These are phyloP conservation scores for Lymantria dispar DNA, from an alignment of 2,888 invertebrate genomes.

Conservation along the genomic window DNA sequence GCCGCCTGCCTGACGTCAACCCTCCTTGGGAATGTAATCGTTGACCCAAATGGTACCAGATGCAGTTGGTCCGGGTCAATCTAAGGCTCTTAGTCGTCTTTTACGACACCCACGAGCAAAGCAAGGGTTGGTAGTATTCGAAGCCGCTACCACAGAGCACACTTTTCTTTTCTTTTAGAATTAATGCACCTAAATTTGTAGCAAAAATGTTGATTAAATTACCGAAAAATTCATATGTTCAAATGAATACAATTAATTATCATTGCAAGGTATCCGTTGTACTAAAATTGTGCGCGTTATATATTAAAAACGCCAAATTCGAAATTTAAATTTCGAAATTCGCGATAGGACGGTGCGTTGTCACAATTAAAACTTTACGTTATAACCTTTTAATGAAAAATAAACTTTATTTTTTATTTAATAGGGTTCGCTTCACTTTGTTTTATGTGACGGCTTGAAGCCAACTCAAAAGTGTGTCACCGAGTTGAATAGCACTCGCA, in stretches of 20 bases:
- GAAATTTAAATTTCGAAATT: conserved; percentile 68
- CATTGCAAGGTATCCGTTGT: conserved; percentile 14
- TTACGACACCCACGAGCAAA: too few relatives aligned
- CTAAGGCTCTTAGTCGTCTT: too few relatives aligned
- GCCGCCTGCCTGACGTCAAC: too few relatives aligned
- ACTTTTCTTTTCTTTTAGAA: too few relatives aligned
- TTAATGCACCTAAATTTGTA: background rate
- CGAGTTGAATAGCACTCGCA: conserved; percentile 77
- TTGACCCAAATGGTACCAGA: too few relatives aligned
- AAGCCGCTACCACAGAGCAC: too few relatives aligned
- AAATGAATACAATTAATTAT: conserved; percentile 6
- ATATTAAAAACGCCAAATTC: conserved; percentile 63
- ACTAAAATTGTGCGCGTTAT: conserved; percentile 11
- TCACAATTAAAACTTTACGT: conserved; percentile 56
- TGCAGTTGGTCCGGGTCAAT: too few relatives aligned
- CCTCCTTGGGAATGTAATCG: too few relatives aligned
- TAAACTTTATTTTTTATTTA: conserved; percentile 13
- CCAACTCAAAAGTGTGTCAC: conserved; percentile 81
- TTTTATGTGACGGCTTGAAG: conserved; percentile 60
- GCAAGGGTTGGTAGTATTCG: too few relatives aligned
- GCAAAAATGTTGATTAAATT: background rate
- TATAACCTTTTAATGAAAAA: conserved; percentile 13
- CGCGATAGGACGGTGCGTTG: conserved; percentile 63
- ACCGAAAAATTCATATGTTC: background rate
- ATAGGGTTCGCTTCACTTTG: conserved; percentile 53